phyloP scores from a whole-genome alignment of 2,888 invertebrate genomes.

The Acleris cristana region DNA sequence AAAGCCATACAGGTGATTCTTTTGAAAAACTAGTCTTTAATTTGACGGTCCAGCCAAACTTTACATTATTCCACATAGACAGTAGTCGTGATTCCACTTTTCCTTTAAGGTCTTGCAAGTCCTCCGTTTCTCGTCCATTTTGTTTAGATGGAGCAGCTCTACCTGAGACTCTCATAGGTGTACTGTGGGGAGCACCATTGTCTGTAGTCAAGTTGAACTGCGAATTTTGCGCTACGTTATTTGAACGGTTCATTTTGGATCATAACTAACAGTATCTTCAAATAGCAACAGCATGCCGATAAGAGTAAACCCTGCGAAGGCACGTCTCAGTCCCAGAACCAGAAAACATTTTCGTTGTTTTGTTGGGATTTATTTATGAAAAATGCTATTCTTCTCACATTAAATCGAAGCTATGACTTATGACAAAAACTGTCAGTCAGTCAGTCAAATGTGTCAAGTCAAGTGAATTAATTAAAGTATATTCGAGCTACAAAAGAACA shows the following conservation, averaged over 20 bases:
- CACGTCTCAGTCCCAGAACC: conserved; percentile 10
- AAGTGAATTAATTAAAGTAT: not conserved
- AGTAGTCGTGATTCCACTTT: conserved; percentile 92
- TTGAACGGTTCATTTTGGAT: conserved; percentile 63
- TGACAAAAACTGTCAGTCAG: conserved; percentile 3
- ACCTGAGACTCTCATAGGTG: conserved; percentile 53
- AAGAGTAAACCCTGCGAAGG: conserved; percentile 14
- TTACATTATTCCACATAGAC: conserved; percentile 96
- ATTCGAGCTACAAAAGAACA: no score
- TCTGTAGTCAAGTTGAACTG: conserved; percentile 53
- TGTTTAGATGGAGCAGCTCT: conserved; percentile 58
- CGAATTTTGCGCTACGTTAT: conserved; percentile 57
- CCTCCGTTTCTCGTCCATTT: conserved; percentile 68
- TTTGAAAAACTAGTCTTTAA: conserved; percentile 90
- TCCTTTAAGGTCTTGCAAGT: conserved; percentile 85
- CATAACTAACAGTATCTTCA: conserved; percentile 11
- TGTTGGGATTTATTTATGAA: conserved; percentile 22
- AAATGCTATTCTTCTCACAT: conserved; percentile 10
- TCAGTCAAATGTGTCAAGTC: not conserved
- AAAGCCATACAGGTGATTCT: conserved; percentile 94
- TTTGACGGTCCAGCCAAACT: conserved; percentile 94
- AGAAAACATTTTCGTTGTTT: conserved; percentile 29
- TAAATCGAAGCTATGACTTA: not conserved
- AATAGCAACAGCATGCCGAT: conserved; percentile 17
- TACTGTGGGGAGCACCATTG: conserved; percentile 53